Percentiles rank a stretch among this genome's conserved stretches.
phyloP scores from a whole-genome alignment of 2,113 vertebrate genomes.

The Mesoclemmys tuberculata region DNA sequence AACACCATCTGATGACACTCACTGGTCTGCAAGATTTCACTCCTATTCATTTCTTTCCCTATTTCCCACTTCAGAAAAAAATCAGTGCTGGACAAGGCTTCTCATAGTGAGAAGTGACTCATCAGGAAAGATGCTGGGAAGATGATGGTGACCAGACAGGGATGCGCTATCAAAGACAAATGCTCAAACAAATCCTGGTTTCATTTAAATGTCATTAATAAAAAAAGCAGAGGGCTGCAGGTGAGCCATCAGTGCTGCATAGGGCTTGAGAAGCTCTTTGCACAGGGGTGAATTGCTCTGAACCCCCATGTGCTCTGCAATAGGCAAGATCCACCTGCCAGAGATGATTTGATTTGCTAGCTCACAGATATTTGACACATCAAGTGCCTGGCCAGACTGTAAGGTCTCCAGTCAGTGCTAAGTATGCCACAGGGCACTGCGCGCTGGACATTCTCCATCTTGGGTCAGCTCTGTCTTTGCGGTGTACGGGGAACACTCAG shows the following conservation, averaged over 20 bases:
- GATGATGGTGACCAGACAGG: neutral
- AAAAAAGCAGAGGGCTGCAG: neutral
- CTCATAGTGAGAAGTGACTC: neutral
- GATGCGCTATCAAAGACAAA: neutral
- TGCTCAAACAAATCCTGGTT: neutral
- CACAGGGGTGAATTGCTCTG: neutral
- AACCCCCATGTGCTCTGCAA: neutral
- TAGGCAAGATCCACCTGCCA: neutral
- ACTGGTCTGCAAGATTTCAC: neutral
- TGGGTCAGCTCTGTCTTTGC: neutral
- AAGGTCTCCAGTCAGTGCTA: neutral
- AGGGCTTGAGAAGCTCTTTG: neutral
- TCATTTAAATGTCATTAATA: neutral
- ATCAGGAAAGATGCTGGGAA: no score
- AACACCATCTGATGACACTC: neutral
- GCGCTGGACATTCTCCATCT: neutral
- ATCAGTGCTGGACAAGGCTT: neutral
- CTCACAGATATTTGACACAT: neutral
- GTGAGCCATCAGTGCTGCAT: neutral
- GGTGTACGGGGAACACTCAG: neutral
- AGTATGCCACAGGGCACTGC: neutral
- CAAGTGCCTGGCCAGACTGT: neutral
- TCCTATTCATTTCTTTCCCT: neutral
- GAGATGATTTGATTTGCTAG: neutral
- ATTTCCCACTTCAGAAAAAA: neutral